Percentiles rank a stretch among this genome's conserved stretches.
Conservation (phyloP, 2,113 vertebrate genomes). For the Girardinichthys multiradiatus region DNA sequence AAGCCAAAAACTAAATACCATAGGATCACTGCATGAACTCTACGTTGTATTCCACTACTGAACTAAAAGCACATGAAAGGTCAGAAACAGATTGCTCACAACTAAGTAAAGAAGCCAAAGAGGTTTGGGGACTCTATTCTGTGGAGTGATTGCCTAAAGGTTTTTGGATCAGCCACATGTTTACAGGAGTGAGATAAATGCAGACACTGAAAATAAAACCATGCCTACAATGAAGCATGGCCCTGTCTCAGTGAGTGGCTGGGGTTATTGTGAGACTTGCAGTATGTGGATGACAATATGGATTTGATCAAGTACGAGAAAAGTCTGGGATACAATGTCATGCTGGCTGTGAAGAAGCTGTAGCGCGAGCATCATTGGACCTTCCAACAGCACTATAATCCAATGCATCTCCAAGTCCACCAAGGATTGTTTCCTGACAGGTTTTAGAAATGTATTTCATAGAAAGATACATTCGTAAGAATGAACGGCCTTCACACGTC, state of each 20-base stretch:
- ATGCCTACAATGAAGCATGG: not conserved
- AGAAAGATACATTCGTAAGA: constrained; percentile 17
- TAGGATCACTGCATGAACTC: not conserved
- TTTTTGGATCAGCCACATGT: not conserved
- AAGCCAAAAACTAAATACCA: not conserved
- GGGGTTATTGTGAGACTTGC: not conserved
- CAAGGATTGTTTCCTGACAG: not conserved
- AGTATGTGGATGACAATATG: not conserved
- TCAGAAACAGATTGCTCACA: not conserved
- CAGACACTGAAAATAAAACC: no score
- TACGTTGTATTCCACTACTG: not conserved
- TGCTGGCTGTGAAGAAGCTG: not conserved
- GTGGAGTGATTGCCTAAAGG: not conserved
- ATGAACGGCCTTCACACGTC: constrained; percentile 45
- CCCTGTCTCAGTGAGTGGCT: not conserved
- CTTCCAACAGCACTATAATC: no score
- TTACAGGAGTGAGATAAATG: not conserved
- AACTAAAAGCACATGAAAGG: not conserved
- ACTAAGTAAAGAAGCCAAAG: not conserved
- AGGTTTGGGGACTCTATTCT: not conserved
- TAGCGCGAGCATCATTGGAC: not conserved
- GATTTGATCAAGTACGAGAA: not conserved
- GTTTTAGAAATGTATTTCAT: constrained; percentile 28
- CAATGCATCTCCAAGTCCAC: no score
- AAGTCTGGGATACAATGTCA: not conserved